phyloP scores from a whole-genome alignment of 2,888 invertebrate species.

The Odontocolon sp. region DNA sequence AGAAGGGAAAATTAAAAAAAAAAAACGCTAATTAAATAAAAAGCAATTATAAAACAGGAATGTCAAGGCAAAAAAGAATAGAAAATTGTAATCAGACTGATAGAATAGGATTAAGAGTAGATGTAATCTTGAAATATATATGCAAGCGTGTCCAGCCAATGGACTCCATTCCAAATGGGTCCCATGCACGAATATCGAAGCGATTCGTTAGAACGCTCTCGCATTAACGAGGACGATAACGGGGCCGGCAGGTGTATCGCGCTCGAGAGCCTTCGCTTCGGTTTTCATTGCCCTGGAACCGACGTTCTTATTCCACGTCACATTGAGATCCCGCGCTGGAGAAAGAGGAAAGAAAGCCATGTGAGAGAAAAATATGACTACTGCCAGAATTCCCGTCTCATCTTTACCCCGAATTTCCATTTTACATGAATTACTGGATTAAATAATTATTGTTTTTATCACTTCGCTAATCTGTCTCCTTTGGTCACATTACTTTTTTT shows the following conservation, averaged over 20 bases:
- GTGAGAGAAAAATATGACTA: too few species aligned
- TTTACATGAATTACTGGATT: not conserved
- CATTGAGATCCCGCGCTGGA: too few species aligned
- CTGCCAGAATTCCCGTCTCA: conserved; percentile 6
- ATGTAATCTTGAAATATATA: not conserved
- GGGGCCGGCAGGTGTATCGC: conserved; percentile 73
- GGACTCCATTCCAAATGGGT: conserved; percentile 38
- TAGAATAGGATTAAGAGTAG: not conserved
- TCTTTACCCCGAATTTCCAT: conserved; percentile 31
- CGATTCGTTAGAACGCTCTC: conserved; percentile 69
- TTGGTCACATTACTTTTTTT: not conserved
- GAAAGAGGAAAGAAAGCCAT: too few species aligned
- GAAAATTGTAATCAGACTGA: not conserved
- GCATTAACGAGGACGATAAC: conserved; percentile 75
- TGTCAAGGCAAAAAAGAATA: not conserved
- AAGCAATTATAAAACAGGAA: too few species aligned
- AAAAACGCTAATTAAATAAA: too few species aligned
- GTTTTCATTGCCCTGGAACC: not conserved
- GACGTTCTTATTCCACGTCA: not conserved
- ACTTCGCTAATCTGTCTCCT: too few species aligned
- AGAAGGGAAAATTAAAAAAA: not conserved
- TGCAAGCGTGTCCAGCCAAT: conserved; percentile 11
- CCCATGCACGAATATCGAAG: conserved; percentile 34
- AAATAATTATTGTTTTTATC: too few species aligned
- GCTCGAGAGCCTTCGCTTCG: conserved; percentile 33